phyloP scores from a whole-genome alignment of 53 echinoderm and acorn worm species.

The Holothuria scabra region DNA sequence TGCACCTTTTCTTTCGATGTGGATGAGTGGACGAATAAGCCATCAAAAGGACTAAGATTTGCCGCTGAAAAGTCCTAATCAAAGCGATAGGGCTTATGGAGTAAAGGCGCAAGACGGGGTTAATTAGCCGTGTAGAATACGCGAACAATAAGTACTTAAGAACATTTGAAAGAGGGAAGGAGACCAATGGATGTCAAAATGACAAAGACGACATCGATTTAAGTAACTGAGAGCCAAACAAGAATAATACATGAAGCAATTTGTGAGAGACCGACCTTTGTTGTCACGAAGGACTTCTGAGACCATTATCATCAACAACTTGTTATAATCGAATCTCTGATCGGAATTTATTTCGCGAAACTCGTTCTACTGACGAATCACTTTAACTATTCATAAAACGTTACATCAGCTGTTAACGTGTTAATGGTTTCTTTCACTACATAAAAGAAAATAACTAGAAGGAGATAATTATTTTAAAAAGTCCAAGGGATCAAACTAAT shows the following conservation, averaged over 20 bases:
- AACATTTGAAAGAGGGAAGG: not conserved
- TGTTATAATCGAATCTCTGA: too few relatives aligned
- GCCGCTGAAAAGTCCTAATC: conserved; percentile 9
- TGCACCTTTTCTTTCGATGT: conserved; percentile 3
- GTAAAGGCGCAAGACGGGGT: not conserved
- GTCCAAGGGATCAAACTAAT: too few relatives aligned
- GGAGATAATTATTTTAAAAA: too few relatives aligned
- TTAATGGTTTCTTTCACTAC: too few relatives aligned
- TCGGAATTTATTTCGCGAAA: too few relatives aligned
- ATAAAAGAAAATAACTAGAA: too few relatives aligned
- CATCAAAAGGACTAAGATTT: conserved; percentile 8
- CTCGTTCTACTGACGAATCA: too few relatives aligned
- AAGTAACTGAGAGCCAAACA: conserved; percentile 8
- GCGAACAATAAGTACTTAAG: not conserved
- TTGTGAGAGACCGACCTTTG: not conserved
- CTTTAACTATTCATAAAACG: too few relatives aligned
- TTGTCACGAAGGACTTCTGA: too few relatives aligned
- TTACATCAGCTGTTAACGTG: too few relatives aligned
- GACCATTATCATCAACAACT: too few relatives aligned
- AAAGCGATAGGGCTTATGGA: conserved; percentile 27
- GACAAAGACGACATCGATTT: conserved; percentile 23
- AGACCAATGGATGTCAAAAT: not conserved
- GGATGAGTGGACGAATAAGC: not conserved
- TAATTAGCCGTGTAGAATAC: conserved; percentile 34
- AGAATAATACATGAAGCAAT: not conserved